Percentiles rank a stretch among this genome's conserved stretches.
These are phyloP conservation scores for Sialis lutaria DNA, from an alignment of 2,888 invertebrate genomes.

Conservation along the genomic window DNA sequence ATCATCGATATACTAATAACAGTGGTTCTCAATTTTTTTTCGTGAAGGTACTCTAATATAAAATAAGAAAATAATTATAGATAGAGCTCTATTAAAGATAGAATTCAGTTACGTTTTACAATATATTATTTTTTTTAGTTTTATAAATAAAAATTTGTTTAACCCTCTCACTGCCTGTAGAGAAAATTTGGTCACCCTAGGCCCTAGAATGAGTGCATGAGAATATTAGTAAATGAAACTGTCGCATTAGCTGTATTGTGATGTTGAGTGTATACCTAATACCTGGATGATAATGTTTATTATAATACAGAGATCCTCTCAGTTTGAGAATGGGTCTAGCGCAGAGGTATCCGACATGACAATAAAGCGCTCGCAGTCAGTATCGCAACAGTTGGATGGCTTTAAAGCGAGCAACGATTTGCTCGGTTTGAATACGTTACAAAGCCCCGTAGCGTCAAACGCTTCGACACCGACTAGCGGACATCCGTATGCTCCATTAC, in stretches of 20 bases:
- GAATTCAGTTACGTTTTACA: too few relatives aligned
- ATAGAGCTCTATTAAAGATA: too few relatives aligned
- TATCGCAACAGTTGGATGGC: constrained; percentile 55
- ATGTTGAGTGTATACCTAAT: background rate
- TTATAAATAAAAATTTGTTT: too few relatives aligned
- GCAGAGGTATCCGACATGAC: constrained; percentile 41
- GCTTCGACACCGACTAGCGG: constrained; percentile 38
- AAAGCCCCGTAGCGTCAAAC: constrained; percentile 70
- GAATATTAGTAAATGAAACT: too few relatives aligned
- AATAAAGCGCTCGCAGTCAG: constrained; percentile 55
- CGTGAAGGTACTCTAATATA: too few relatives aligned
- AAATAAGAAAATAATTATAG: too few relatives aligned
- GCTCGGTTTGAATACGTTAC: constrained; percentile 56
- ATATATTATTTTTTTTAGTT: too few relatives aligned
- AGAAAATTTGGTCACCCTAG: too few relatives aligned
- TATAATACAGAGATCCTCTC: constrained; percentile 8
- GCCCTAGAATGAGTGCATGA: too few relatives aligned
- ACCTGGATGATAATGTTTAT: background rate
- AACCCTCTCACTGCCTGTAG: too few relatives aligned
- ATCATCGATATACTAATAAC: too few relatives aligned
- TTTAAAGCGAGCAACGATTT: constrained; percentile 61
- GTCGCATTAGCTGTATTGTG: background rate
- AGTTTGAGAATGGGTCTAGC: constrained; percentile 49
- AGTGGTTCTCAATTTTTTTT: too few relatives aligned
- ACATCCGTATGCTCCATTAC: constrained; percentile 70